Evolutionary conservation across 2,888 invertebrate species (phyloP).

Genomic region (Acholoe squamosa): DNA sequence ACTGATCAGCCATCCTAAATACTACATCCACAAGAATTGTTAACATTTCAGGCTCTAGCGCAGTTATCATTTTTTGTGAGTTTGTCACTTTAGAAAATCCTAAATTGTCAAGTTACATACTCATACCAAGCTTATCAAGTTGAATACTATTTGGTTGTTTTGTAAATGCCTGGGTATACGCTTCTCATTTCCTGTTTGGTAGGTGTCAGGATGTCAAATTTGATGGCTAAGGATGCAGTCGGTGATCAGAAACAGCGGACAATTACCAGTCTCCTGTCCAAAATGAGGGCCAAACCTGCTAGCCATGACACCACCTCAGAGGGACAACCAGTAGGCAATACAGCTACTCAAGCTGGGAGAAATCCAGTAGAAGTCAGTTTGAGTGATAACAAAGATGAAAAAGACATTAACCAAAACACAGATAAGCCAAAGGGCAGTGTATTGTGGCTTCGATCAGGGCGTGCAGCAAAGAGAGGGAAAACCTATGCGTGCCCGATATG

Average conservation of each 20-base stretch:
- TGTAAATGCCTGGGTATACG: too few relatives aligned
- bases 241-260: conserved; percentile 50
- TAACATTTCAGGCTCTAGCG: too few relatives aligned
- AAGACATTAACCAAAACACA: neutral
- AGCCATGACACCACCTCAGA: neutral
- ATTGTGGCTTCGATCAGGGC: neutral
- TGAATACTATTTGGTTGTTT: too few relatives aligned
- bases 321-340: neutral
- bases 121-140: too few relatives aligned
- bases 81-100: too few relatives aligned
- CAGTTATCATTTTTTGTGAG: too few relatives aligned
- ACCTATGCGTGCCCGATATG: conserved; percentile 49
- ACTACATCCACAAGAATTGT: too few relatives aligned
- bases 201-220: conserved; percentile 66
- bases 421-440: neutral
- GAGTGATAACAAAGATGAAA: neutral
- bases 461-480: neutral
- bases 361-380: neutral
- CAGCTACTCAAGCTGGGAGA: neutral
- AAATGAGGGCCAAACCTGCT: conserved; percentile 34
- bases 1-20: too few relatives aligned
- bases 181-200: too few relatives aligned
- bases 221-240: conserved; percentile 14
- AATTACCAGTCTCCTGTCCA: conserved; percentile 56
- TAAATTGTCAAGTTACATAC: too few relatives aligned